Evolutionary conservation across 92 coral and sea anemone species (phyloP), one percentile per base, ranked within the genome.

Genomic region (Umimayanthus chanpuru): DNA sequence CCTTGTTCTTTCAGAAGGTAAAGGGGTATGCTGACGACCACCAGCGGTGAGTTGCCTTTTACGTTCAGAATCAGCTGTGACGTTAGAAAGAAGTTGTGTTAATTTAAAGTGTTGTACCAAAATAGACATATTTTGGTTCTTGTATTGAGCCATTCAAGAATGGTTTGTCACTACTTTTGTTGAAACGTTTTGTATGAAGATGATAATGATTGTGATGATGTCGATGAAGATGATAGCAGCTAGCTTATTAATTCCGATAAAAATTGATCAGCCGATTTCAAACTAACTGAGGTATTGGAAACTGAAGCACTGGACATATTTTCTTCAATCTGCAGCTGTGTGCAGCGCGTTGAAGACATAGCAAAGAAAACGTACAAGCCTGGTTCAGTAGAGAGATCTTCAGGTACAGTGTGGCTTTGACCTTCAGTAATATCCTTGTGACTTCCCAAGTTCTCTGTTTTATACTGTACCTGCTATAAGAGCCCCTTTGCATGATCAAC

Each of bases 341-440:
- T 83, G 29, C 92, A 94, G 56, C 90, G 88, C 44, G 79, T 91
- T 23, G 95, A 94, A 12, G 92, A 91, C 15, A 92, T 94, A 47
- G 91, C 93, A 7, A 89, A 86, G 90, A 90, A 89, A 50, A 92
- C 93, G 50, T 90, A 89, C 88, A 86, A 56, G 14, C 88, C 89
- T 41, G 88, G 72, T 6, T 71, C 77, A 0, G n/a, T 90, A 11
- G 40, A 77, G 30, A 90, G 92, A 76, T 39, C 88, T 58, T 72
- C 86, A 78, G 87, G 87, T 83, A 83, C 25, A 67, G 76, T 5
- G 26, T 9, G 20, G 15, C 26, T 20, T 61, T 61, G 68, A 14
- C 68, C 9, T 61, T 9, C 65, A 56, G 65, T 20, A 16, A 56
- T 5, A 56, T 56, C 23, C 26, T 23, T 61, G 15, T 61, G n/a